These are phyloP conservation scores for Chaenocephalus aceratus DNA, from an alignment of 2,113 vertebrate genomes.

Conservation along the genomic window DNA sequence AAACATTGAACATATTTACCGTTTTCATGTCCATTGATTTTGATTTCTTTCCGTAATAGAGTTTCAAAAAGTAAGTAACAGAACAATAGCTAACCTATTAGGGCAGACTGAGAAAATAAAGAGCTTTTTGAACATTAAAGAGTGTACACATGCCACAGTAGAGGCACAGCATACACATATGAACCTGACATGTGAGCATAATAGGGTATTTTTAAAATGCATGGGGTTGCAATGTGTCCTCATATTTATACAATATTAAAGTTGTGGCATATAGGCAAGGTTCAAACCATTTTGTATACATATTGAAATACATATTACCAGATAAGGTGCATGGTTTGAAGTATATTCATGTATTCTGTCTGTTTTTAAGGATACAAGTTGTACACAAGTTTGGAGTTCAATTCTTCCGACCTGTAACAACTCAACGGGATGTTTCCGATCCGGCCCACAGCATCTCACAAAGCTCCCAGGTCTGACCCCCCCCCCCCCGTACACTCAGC, in stretches of 20 bases:
- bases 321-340: too few relatives aligned
- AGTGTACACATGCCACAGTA: too few relatives aligned
- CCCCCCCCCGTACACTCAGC: conserved; percentile 16
- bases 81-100: not conserved
- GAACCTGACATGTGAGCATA: too few relatives aligned
- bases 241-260: too few relatives aligned
- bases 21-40: not conserved
- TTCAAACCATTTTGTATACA: too few relatives aligned
- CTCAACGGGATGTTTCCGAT: conserved; percentile 10
- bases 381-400: not conserved
- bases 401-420: conserved; percentile 9
- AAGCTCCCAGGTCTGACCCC: conserved; percentile 11
- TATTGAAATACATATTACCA: too few relatives aligned
- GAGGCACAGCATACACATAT: too few relatives aligned
- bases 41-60: conserved; percentile 4
- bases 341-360: not conserved
- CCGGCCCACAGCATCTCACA: conserved; percentile 19
- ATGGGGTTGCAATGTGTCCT: too few relatives aligned
- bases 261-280: too few relatives aligned
- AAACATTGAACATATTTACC: conserved; percentile 12
- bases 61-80: conserved; percentile 1
- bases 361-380: not conserved
- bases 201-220: too few relatives aligned
- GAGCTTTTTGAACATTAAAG: too few relatives aligned
- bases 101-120: too few relatives aligned